These are phyloP conservation scores for mouse (Mus musculus) DNA, from an alignment of 2,113 vertebrate species.

Conservation along the genomic window GRCm39 chr10:10230501-10231000, in stretches of 20 bases:
- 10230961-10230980: slow-evolving; percentile 36
- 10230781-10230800: not conserved
- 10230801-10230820: not conserved
- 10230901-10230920: not conserved
- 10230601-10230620: not conserved
- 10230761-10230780: not conserved
- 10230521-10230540: not conserved
- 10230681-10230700: not conserved
- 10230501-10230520: no score
- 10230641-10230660: not conserved
- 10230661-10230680: not conserved
- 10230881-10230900: not conserved
- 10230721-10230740: not conserved
- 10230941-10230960: not conserved
- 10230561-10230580: not conserved
- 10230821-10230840: not conserved
- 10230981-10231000: not conserved
- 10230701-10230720: not conserved
- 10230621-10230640: not conserved
- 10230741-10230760: not conserved
- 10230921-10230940: not conserved
- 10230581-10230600: not conserved
- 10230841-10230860: not conserved
- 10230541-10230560: not conserved
- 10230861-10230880: not conserved